Conservation (phyloP, 2,797 vertebrate species). For the Megaceryle alcyon region DNA sequence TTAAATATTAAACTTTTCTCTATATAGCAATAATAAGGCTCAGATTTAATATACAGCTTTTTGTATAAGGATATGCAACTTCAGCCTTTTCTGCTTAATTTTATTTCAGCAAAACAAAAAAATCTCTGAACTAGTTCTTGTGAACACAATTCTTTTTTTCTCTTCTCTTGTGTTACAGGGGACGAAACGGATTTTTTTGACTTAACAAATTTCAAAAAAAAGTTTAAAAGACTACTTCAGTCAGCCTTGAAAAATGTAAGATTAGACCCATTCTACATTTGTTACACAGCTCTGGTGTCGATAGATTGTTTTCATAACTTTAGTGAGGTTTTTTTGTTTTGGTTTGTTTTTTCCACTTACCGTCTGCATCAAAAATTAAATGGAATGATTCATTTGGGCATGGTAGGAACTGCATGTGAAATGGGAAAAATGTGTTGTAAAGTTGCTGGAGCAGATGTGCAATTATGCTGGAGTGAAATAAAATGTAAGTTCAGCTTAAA, state of each 20-base stretch:
- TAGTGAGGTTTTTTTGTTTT: neutral
- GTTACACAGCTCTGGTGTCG: neutral
- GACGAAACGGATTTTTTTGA: slow-evolving; percentile 82
- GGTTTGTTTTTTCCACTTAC: neutral
- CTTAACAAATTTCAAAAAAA: slow-evolving; percentile 83
- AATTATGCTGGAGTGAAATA: neutral
- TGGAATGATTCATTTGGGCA: neutral
- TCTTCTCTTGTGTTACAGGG: slow-evolving; percentile 53
- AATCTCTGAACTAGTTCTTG: neutral
- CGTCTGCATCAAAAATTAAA: neutral
- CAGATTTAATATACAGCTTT: neutral
- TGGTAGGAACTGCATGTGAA: neutral
- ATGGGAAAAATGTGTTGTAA: neutral
- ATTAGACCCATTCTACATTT: neutral
- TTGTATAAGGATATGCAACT: neutral
- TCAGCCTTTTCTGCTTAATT: neutral
- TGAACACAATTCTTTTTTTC: neutral
- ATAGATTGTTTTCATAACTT: neutral
- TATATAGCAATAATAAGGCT: neutral
- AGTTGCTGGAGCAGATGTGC: neutral
- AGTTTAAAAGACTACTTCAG: slow-evolving; percentile 85
- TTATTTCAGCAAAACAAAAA: neutral
- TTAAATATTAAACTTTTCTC: neutral
- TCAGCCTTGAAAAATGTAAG: slow-evolving; percentile 88
- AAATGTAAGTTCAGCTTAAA: neutral